These are phyloP conservation scores for Forbesichthys agassizii DNA, from an alignment of 2,113 vertebrate genomes.

Conservation along the genomic window DNA sequence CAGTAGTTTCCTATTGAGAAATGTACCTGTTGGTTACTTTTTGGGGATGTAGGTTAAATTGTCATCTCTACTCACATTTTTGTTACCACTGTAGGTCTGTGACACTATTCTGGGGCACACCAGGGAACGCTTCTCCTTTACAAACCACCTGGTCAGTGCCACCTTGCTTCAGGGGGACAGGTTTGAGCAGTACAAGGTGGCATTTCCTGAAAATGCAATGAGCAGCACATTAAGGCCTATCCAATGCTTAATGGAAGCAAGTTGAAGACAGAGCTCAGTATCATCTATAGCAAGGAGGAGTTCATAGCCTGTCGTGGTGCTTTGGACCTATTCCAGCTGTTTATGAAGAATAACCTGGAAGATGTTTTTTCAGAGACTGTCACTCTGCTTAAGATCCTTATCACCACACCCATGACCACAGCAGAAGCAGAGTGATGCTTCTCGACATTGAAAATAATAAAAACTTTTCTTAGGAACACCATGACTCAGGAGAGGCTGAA, in stretches of 20 bases:
- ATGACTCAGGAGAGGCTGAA: neutral
- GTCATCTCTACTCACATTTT: neutral
- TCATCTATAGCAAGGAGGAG: slow-evolving; percentile 29
- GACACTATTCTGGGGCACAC: neutral
- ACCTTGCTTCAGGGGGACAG: slow-evolving; percentile 30
- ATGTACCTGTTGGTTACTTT: neutral
- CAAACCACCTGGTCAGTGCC: slow-evolving; percentile 14
- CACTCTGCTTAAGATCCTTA: slow-evolving; percentile 7
- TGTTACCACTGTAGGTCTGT: neutral
- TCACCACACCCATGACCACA: slow-evolving; percentile 2
- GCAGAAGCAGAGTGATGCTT: neutral
- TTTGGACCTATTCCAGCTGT: slow-evolving; percentile 25
- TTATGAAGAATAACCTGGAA: slow-evolving; percentile 31
- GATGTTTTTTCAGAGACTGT: slow-evolving; percentile 23
- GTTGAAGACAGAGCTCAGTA: slow-evolving; percentile 14
- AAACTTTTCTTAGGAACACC: neutral
- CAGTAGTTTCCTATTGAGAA: too few species aligned
- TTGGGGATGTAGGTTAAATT: neutral
- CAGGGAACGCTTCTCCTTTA: slow-evolving; percentile 3
- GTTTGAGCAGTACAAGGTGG: slow-evolving; percentile 27
- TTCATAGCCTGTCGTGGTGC: slow-evolving; percentile 34
- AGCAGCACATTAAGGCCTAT: slow-evolving; percentile 32
- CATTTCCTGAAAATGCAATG: slow-evolving; percentile 31
- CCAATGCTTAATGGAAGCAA: slow-evolving; percentile 21
- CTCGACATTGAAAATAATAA: neutral